Evolutionary conservation across 23 tunicate species (phyloP), one percentile per base, ranked within the genome.

Genomic region (Diplosoma virens): DNA sequence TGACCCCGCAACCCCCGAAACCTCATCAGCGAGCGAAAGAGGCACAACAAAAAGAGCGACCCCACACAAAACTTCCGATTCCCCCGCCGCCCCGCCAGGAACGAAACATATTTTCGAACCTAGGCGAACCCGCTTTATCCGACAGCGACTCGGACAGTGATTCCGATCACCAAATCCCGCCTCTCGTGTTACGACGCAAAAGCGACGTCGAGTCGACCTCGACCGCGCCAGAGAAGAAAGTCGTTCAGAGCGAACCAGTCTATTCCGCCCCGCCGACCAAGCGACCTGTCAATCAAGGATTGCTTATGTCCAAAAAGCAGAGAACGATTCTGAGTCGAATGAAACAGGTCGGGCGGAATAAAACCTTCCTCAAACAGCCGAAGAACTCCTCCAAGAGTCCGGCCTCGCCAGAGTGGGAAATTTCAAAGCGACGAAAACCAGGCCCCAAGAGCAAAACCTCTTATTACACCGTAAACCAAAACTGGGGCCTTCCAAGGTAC

Each of bases 221-320:
- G 21, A 35, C 58, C 50, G 60, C 17, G 4, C 60, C 35, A 20
- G 58, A 58, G 25, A 30, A 34, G 21, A 52, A 79, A 9, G 27
- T 11, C 7, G 25, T 1, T 30, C 37, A 22, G 7, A 16, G 3
- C 4, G 74, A 67, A 17, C n/a, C 0, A 11, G 16, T 33, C 52
- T 28, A n/a, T 16, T 34, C 50, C 7, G 52, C 26, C 24, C 11
- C 16, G 14, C 37, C 70, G 3, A 55, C 36, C 0, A 82, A 89
- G 59, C 76, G 79, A 0, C 41, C 59, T 32, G 75, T 66, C 27
- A 79, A 59, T 31, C 68, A 69, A 23, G 86, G 88, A 17, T 53
- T 32, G 20, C 32, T 76, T 52, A 79, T 90, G 89, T 90, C 97
- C 3, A 90, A 90, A 41, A 83, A 84, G 27, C 97, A 90, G 33